Percentiles rank a stretch among this genome's conserved stretches.
Evolutionary conservation across 2,113 vertebrate genomes (phyloP).

Genomic region (Datnioides undecimradiatus): DNA sequence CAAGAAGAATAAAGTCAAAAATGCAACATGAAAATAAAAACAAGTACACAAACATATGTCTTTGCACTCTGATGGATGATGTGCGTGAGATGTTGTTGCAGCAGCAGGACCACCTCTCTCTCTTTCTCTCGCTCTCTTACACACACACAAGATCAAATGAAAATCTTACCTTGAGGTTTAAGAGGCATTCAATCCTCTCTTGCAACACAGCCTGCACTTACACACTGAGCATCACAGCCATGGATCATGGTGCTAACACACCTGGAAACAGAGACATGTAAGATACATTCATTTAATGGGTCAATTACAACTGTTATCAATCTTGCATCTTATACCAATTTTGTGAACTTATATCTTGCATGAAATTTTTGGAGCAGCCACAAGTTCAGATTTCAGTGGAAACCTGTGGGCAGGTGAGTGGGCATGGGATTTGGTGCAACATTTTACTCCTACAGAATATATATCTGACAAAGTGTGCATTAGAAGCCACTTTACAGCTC

Average conservation of each 20-base stretch:
- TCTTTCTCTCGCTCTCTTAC: too few relatives aligned
- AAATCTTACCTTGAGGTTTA: slow-evolving; percentile 78
- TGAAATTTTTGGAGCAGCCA: background rate
- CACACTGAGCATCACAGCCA: slow-evolving; percentile 47
- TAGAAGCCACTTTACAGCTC: slow-evolving; percentile 4
- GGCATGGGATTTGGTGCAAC: background rate
- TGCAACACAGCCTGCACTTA: slow-evolving; percentile 59
- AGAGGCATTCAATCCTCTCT: slow-evolving; percentile 80
- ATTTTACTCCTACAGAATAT: background rate
- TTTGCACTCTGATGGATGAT: background rate
- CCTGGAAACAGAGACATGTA: slow-evolving; percentile 35
- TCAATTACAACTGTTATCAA: background rate
- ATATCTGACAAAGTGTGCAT: background rate
- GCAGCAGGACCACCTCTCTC: background rate
- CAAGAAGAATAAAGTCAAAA: background rate
- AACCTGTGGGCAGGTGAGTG: background rate
- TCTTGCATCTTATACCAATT: background rate
- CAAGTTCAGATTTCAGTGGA: background rate
- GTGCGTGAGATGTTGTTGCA: background rate
- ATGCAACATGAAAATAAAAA: slow-evolving; percentile 4
- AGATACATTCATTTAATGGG: slow-evolving; percentile 3
- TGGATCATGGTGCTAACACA: slow-evolving; percentile 48
- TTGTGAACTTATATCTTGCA: background rate
- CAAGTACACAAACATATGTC: background rate
- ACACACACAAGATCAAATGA: slow-evolving; percentile 35